phyloP scores from a whole-genome alignment of 1,140 invertebrate genomes.

The Procambarus clarkii region DNA sequence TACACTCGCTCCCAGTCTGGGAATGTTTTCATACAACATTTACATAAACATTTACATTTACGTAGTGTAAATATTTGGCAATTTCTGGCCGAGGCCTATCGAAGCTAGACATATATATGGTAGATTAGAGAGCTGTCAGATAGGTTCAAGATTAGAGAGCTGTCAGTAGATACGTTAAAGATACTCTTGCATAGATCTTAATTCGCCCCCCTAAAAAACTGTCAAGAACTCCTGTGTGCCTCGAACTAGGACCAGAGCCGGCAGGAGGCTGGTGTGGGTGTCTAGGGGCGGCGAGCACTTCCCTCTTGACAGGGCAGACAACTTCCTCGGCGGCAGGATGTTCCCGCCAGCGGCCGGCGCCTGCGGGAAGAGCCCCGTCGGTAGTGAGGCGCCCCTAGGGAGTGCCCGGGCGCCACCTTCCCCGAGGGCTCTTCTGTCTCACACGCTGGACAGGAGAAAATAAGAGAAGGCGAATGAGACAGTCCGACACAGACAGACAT shows the following conservation, averaged over 20 bases:
- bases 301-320: conserved; percentile 27
- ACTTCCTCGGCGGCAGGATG: conserved; percentile 41
- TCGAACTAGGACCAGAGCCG: not conserved
- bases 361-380: not conserved
- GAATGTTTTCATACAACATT: no score
- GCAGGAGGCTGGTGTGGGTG: not conserved
- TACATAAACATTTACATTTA: no score
- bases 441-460: no score
- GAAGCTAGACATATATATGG: not conserved
- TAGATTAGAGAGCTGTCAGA: not conserved
- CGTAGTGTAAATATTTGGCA: no score
- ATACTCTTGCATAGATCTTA: not conserved
- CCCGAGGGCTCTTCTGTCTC: no score
- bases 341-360: conserved; percentile 5
- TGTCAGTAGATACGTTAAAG: not conserved
- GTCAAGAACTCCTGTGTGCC: no score
- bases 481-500: no score
- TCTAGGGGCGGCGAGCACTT: conserved; percentile 4
- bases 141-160: not conserved
- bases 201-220: no score
- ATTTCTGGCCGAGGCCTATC: not conserved
- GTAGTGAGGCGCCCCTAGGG: not conserved
- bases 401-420: not conserved
- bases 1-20: no score
- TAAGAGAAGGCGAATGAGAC: no score